A percentile compares a stretch with the other conserved stretches of the same genome.
Conservation (phyloP, 2,797 vertebrate genomes). For the Falco biarmicus region DNA sequence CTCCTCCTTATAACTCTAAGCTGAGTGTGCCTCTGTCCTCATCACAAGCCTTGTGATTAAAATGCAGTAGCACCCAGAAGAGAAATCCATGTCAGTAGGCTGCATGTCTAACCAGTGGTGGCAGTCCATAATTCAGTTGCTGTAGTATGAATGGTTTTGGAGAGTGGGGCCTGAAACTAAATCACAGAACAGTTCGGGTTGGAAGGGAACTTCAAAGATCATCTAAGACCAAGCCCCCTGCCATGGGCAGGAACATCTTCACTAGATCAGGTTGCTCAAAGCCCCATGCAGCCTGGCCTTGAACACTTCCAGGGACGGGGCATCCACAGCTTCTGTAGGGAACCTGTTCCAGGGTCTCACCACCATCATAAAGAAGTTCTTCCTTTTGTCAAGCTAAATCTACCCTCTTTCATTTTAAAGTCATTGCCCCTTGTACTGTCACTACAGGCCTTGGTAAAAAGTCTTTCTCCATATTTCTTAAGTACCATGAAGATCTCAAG, state of each 20-base stretch:
- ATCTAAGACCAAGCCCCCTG: accelerated
- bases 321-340: background rate
- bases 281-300: background rate
- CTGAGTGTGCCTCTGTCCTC: background rate
- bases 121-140: background rate
- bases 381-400: background rate
- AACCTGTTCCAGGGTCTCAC: background rate
- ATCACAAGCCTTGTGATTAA: background rate
- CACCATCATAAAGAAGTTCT: background rate
- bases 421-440: background rate
- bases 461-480: background rate
- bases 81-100: background rate
- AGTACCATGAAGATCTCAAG: background rate
- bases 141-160: background rate
- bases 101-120: background rate
- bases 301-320: background rate
- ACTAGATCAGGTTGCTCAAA: background rate
- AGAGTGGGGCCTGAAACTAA: background rate
- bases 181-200: background rate
- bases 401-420: background rate
- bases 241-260: background rate
- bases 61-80: background rate
- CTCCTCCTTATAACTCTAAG: background rate
- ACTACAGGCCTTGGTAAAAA: background rate
- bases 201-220: background rate